These are phyloP conservation scores for Taenioides sp. DNA, from an alignment of 2,797 vertebrate genomes.

Conservation along the genomic window DNA sequence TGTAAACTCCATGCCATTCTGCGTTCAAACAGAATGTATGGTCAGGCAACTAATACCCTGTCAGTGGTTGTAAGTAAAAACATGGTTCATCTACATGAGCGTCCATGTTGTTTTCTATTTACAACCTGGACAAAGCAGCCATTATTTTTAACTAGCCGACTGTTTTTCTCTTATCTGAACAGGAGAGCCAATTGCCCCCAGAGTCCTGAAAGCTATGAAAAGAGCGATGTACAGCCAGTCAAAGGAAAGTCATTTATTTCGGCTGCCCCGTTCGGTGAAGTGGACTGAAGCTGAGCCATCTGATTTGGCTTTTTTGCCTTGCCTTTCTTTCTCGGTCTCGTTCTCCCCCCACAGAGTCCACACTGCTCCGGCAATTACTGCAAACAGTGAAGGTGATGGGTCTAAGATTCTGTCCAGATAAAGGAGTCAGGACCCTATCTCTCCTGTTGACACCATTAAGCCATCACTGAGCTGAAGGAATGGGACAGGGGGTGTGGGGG, in stretches of 20 bases:
- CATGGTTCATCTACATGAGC: neutral
- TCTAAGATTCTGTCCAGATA: conserved; percentile 73
- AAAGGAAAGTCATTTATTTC: conserved; percentile 87
- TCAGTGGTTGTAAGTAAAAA: neutral
- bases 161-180: conserved; percentile 67
- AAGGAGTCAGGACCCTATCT: conserved; percentile 73
- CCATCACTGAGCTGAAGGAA: conserved; percentile 58
- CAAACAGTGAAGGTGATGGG: conserved; percentile 80
- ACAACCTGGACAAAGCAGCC: neutral
- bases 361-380: conserved; percentile 80
- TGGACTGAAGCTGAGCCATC: conserved; percentile 84
- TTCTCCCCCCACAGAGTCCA: conserved; percentile 56
- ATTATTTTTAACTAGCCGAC: conserved; percentile 41
- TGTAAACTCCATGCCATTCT: too few relatives aligned
- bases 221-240: conserved; percentile 78
- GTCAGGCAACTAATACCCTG: neutral
- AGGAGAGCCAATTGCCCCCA: conserved; percentile 52
- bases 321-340: conserved; percentile 28
- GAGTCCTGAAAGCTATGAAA: conserved; percentile 76
- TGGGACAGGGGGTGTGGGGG: conserved; percentile 15
- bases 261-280: conserved; percentile 82
- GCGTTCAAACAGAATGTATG: too few relatives aligned
- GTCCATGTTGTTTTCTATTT: neutral
- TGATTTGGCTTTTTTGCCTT: conserved; percentile 76
- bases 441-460: conserved; percentile 75